Conservation (phyloP, 2,797 vertebrate species). For the Lemur catta region DNA sequence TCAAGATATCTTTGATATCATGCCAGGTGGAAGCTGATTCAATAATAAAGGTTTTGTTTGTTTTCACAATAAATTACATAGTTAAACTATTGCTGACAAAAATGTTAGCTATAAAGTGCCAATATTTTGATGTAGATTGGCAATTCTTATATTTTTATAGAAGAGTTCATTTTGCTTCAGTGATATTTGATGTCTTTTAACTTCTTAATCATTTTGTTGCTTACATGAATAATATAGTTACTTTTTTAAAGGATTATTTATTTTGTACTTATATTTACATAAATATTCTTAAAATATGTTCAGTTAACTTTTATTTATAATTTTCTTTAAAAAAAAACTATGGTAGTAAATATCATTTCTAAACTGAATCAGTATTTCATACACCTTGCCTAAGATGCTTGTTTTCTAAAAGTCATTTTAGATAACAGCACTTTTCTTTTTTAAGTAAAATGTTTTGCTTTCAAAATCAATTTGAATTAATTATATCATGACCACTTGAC, state of each 20-base stretch:
- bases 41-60: not conserved
- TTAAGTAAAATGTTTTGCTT: not conserved
- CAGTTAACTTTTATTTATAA: not conserved
- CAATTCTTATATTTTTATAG: not conserved
- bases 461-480: slow-evolving; percentile 38
- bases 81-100: not conserved
- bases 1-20: not conserved
- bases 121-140: not conserved
- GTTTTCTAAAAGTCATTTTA: not conserved
- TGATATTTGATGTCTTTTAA: not conserved
- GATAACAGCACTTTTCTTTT: slow-evolving; percentile 15
- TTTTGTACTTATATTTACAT: not conserved
- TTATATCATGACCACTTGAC: not conserved
- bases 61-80: not conserved
- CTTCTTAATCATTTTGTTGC: not conserved
- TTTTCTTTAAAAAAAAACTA: not conserved
- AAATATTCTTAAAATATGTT: not conserved
- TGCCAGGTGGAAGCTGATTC: not conserved
- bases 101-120: not conserved
- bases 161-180: not conserved
- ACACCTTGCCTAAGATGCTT: not conserved
- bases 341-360: not conserved
- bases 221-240: not conserved
- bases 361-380: not conserved
- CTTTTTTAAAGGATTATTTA: not conserved